Evolutionary conservation across 1,140 invertebrate genomes (phyloP), one percentile per base, ranked within the genome.

Genomic region (Orchestia grillus): DNA sequence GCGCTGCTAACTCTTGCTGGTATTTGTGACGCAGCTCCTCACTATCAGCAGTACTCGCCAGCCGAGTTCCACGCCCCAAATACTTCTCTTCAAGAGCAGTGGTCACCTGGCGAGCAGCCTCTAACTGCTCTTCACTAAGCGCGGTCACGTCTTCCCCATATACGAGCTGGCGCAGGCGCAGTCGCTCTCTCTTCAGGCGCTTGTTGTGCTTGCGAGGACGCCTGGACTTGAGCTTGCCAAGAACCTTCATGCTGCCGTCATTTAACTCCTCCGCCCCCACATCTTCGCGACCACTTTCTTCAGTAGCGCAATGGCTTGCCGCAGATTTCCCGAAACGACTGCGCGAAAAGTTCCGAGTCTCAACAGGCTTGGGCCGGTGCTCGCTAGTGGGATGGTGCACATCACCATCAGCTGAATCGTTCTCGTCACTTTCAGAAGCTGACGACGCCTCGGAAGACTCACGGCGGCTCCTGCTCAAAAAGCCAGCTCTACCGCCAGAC

Each of bases 131-230:
- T 28, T 91, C 88, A 43, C 8, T 43, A 41, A 91, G 88, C 19
- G 44, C 41, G 42, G 88, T 42, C 41, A 36, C 4, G 44, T 91
- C 88, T 11, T 42, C 41, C 6, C 88, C 88, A 91, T 43, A 91
- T 28, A 44, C 88, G 44, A 44, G 41, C 42, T 91, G 41, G 88
- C 44, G 41, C 11, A 91, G 41, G 3, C 88, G 41, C 44, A 8
- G 88, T 16, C 88, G 44, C 28, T 91, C 88, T 91, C 88, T 91
- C 44, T 91, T 91, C 11, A 43, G 41, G 15, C 88, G 41, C 44
- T 44, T 91, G 88, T 91, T 91, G 88, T 91, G 88, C 88, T 91
- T 91, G 15, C 88, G 88, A 0, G 19, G 88, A 91, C 88, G 88
- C 44, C 28, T 23, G 4, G 88, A 91, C 28, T 91, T 91, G 41